Base-by-base conservation (phyloP, 2,888 invertebrate genomes). In the Galeopsomyia nigrocyanea region DNA sequence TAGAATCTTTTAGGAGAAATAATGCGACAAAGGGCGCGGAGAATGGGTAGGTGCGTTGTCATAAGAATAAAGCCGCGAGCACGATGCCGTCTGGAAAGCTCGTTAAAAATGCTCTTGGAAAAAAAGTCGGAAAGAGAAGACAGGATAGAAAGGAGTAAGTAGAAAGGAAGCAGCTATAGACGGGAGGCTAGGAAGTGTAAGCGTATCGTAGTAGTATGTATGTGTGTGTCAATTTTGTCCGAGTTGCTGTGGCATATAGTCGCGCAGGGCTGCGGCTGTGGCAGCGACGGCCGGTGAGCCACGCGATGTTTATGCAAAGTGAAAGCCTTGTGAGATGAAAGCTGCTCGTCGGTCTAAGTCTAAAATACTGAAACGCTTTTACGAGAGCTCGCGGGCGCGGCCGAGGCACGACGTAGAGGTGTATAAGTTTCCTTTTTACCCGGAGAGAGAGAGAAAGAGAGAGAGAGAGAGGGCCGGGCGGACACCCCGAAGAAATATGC, bases 351-450 rank as follows among this genome's bases (percentile, higher is more conserved):
- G 55, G n/a, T 56, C 72, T 75, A 75, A 75, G 69, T 75, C 75
- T 75, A 73, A 75, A 73, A 75, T 75, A 75, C 70, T 73, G 75
- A 70, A 75, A 75, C 67, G 73, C 73, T 75, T 73, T 75, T 73
- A 68, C 73, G 75, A 60, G 64, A 58, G 21, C n/a, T 2, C 26
- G 26, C n/a, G n/a, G n/a, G n/a, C n/a, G n/a, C n/a, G n/a, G n/a
- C n/a, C n/a, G n/a, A n/a, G n/a, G n/a, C 51, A 19, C n/a, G 57
- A 60, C 53, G 68, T 49, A 26, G 39, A 39, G 51, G 67, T 70
- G 63, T 75, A 75, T 68, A 75, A 75, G 73, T 75, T 75, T 73
- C 49, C 73, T 68, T 70, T 70, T 71, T 73, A 67, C 61, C 21
- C 39, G 5, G 5, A 39, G 39, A 10, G 39, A 39, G n/a, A 31